Conservation (phyloP, 2,797 vertebrate genomes). For the Rhinella marina region DNA sequence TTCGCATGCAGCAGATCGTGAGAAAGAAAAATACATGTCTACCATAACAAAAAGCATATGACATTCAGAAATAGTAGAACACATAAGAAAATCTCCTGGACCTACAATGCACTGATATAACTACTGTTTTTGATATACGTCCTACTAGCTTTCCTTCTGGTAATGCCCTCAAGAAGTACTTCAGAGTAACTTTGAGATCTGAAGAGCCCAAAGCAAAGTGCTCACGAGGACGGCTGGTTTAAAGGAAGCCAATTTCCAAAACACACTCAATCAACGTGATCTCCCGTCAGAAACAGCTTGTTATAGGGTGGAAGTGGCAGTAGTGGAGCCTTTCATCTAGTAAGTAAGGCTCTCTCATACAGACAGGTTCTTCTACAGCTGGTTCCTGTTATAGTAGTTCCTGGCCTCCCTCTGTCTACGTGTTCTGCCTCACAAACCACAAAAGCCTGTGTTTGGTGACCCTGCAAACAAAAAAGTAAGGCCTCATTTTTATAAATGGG, state of each 20-base stretch:
- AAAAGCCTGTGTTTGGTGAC: background rate
- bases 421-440: background rate
- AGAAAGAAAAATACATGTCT: background rate
- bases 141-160: conserved; percentile 21
- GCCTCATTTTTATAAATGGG: background rate
- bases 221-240: background rate
- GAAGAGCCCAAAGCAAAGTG: background rate
- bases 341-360: background rate
- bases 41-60: background rate
- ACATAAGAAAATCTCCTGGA: background rate
- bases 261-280: conserved; percentile 60
- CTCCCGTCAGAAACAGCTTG: conserved; percentile 61
- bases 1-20: too few species aligned
- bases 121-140: background rate
- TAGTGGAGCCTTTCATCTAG: conserved; percentile 56
- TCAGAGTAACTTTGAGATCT: conserved; percentile 23
- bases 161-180: background rate
- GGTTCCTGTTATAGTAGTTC: conserved; percentile 53
- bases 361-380: conserved; percentile 53
- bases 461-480: background rate
- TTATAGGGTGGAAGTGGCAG: conserved; percentile 59
- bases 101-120: background rate
- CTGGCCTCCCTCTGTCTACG: conserved; percentile 22
- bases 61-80: background rate
- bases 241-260: conserved; percentile 57